phyloP scores from a whole-genome alignment of 2,888 invertebrate genomes.

The Eudemis profundana region DNA sequence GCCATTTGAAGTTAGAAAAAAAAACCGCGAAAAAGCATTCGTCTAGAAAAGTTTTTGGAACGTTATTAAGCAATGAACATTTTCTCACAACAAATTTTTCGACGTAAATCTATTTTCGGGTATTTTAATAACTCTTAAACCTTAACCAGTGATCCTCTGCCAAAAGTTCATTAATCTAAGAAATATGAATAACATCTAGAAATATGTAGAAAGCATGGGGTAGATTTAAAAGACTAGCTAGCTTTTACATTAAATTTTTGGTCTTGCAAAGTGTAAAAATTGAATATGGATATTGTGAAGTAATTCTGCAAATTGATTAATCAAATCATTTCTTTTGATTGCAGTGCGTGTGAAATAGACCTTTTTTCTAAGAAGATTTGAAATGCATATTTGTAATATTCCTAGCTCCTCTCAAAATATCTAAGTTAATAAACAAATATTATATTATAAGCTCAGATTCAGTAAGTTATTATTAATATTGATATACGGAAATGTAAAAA shows the following conservation, averaged over 20 bases:
- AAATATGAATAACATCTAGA: constrained; percentile 40
- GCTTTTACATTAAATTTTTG: constrained; percentile 38
- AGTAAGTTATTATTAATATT: no score
- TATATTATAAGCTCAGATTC: no score
- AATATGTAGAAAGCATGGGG: constrained; percentile 32
- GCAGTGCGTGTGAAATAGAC: not conserved
- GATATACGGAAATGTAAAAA: no score
- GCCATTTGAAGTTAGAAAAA: not conserved
- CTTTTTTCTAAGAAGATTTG: no score
- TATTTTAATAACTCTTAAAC: not conserved
- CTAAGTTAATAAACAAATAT: no score
- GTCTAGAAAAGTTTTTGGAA: no score
- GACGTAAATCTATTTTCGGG: not conserved
- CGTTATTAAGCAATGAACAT: no score
- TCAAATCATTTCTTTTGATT: constrained; percentile 8
- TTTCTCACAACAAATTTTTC: not conserved
- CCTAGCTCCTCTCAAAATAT: no score
- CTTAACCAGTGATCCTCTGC: not conserved
- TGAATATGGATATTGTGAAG: constrained; percentile 28
- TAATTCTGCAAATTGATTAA: constrained; percentile 9
- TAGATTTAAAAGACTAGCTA: constrained; percentile 40
- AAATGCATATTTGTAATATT: no score
- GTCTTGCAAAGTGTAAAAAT: constrained; percentile 40
- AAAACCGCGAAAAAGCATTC: not conserved
- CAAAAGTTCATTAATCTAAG: constrained; percentile 19